A percentile compares a stretch with the other conserved stretches of the same genome.
These are phyloP conservation scores for Acholoe squamosa DNA, from an alignment of 2,888 invertebrate genomes.

Conservation along the genomic window DNA sequence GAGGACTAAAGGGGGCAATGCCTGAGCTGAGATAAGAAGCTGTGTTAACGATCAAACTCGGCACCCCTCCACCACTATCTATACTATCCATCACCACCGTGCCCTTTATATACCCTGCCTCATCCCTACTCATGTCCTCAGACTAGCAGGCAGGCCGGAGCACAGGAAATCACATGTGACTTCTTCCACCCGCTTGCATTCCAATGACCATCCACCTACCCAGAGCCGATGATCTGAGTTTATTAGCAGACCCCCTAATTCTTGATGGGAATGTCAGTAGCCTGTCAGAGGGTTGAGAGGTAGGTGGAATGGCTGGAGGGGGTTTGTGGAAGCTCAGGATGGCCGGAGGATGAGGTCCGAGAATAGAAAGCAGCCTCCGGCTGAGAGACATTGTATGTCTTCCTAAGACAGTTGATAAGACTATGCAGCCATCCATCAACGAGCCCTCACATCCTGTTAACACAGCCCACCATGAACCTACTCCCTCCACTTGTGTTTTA, in stretches of 20 bases:
- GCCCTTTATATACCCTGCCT: background rate
- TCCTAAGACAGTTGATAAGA: slow-evolving; percentile 61
- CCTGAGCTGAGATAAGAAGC: slow-evolving; percentile 41
- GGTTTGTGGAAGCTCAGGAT: background rate
- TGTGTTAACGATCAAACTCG: slow-evolving; percentile 24
- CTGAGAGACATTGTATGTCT: slow-evolving; percentile 55
- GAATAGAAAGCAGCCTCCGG: slow-evolving; percentile 53
- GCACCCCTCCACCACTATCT: background rate
- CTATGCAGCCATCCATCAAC: slow-evolving; percentile 54
- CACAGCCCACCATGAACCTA: background rate
- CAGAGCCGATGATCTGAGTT: slow-evolving; percentile 45
- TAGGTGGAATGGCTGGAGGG: background rate
- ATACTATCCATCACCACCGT: background rate
- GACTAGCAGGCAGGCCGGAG: no score
- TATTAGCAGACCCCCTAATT: slow-evolving; percentile 47
- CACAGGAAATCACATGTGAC: slow-evolving; percentile 57
- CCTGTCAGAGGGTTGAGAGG: slow-evolving; percentile 44
- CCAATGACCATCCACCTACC: slow-evolving; percentile 3
- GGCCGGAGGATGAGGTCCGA: background rate
- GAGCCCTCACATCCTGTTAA: slow-evolving; percentile 44
- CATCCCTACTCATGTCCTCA: background rate
- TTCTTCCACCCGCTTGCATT: slow-evolving; percentile 18
- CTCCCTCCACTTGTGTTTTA: background rate
- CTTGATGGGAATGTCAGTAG: slow-evolving; percentile 58
- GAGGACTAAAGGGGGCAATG: background rate